Conservation (phyloP, 2,888 invertebrate species). For the Drosophila affinis region DNA sequence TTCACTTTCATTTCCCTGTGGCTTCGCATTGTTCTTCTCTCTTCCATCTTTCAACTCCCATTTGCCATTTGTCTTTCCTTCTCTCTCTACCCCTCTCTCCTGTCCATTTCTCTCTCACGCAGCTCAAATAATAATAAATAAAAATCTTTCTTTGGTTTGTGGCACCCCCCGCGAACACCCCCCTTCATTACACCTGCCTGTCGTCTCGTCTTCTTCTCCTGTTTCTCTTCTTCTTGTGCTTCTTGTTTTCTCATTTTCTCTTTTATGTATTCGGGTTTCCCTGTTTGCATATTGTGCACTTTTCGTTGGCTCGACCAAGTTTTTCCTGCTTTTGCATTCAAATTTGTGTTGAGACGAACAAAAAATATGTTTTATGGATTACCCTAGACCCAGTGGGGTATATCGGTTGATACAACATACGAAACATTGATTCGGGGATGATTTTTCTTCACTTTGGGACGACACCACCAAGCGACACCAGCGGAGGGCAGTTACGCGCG, state of each 20-base stretch:
- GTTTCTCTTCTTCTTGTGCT: slow-evolving; percentile 18
- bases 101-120: slow-evolving; percentile 49
- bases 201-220: slow-evolving; percentile 11
- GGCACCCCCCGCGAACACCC: background rate
- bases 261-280: slow-evolving; percentile 40
- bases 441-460: too few relatives aligned
- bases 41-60: background rate
- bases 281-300: slow-evolving; percentile 70
- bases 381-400: background rate
- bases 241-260: slow-evolving; percentile 47
- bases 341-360: slow-evolving; percentile 39
- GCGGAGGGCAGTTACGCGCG: too few relatives aligned
- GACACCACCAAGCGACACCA: too few relatives aligned
- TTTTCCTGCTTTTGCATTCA: slow-evolving; percentile 63
- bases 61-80: background rate
- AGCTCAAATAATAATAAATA: slow-evolving; percentile 31
- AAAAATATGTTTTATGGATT: slow-evolving; percentile 2
- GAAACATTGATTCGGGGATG: too few relatives aligned
- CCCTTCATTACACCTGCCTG: slow-evolving; percentile 10
- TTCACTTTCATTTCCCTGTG: background rate
- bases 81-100: too few relatives aligned
- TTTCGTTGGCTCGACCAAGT: slow-evolving; percentile 49
- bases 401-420: background rate
- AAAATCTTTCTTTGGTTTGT: slow-evolving; percentile 9
- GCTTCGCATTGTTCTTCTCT: too few relatives aligned